Base-by-base conservation (phyloP, 2,797 vertebrate genomes). In the Rhodeus uyekii region DNA sequence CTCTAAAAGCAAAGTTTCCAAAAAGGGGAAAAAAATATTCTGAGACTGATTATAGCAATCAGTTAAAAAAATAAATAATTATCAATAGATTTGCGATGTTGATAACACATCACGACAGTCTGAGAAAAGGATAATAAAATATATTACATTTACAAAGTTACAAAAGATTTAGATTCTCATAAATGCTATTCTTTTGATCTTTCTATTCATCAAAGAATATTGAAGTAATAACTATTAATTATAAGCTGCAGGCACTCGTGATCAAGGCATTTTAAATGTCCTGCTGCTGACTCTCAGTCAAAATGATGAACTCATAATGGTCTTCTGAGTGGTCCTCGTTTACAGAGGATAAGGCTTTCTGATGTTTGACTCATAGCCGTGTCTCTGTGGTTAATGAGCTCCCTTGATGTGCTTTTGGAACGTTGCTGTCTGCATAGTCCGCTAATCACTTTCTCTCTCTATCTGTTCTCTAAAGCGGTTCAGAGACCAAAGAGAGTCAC, bases 291-390 rank as follows among this genome's bases (percentile, higher is more conserved):
- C 78, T 61, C 53, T n/a, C 64, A 64, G 69, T 48, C 8, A 75
- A 55, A 14, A 24, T 50, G 42, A 74, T 13, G 18, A 32, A 53
- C 44, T 38, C 55, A 39, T 53, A 74, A 74, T 65, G 63, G 6
- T 67, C 46, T 75, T 53, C n/a, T 32, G 80, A 75, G 71, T n/a
- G 46, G 27, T 82, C 60, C 48, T 76, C 48, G 68, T 76, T 82
- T 55, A 48, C 55, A 16, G 16, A 63, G 60, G 46, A 68, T 68
- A 68, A 53, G 38, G 72, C 72, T 67, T 58, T 67, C 63, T 67
- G 27, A 76, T 18, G 48, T 42, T 55, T 50, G 80, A 63, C 80
- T 81, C 60, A 55, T 39, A 67, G 24, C 18, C 2, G 36, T 82
- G 36, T 13, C 2, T 75, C 29, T 67, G 48, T 19, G 9, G 61